Conservation (phyloP, 2,797 vertebrate species). For the Varecia variegata region DNA sequence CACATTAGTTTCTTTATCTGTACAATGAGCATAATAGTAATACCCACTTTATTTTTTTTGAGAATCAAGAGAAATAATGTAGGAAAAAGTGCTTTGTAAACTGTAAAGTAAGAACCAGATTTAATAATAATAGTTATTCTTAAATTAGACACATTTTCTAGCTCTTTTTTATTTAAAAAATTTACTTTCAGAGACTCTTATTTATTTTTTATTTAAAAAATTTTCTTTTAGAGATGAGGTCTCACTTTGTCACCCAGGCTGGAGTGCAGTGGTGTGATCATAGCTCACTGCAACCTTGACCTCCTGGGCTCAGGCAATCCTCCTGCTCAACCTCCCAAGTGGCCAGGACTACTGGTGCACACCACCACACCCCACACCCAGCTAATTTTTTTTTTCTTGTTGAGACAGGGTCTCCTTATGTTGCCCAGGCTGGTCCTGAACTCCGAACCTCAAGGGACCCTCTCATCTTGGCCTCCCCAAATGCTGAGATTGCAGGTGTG, state of each 20-base stretch:
- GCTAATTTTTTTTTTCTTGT: background rate
- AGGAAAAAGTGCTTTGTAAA: background rate
- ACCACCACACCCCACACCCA: no score
- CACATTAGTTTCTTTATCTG: background rate
- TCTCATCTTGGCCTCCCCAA: background rate
- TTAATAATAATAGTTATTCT: background rate
- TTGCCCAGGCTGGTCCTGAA: background rate
- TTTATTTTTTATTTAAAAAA: background rate
- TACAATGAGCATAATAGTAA: constrained; percentile 1
- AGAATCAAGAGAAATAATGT: background rate
- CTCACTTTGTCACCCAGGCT: background rate
- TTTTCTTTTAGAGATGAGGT: background rate
- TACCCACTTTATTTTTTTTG: background rate
- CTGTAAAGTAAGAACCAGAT: constrained; percentile 3
- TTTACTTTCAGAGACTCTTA: no score
- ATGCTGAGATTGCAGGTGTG: background rate
- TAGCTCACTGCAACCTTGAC: background rate
- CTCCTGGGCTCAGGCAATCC: background rate
- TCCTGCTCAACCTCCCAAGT: background rate
- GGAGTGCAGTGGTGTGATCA: background rate
- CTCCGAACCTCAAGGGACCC: background rate
- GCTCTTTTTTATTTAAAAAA: background rate
- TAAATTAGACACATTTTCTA: background rate
- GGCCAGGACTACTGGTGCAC: background rate
- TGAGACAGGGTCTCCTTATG: background rate